A percentile compares a stretch with the other conserved stretches of the same genome.
These are phyloP conservation scores for Anser cygnoides DNA, from an alignment of 2,113 vertebrate species.

Conservation along the genomic window DNA sequence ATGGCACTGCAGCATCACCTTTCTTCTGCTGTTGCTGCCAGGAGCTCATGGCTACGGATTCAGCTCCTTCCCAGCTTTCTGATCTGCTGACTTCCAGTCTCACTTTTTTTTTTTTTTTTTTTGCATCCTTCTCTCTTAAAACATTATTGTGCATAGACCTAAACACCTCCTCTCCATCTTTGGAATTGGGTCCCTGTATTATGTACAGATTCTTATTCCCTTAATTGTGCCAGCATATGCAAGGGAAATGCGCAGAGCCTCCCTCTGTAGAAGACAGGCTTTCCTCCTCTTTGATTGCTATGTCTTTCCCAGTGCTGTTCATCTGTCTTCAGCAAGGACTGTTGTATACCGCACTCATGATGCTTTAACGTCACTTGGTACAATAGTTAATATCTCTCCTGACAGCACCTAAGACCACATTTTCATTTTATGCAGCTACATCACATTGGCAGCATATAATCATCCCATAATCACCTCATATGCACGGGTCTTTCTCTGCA, in stretches of 20 bases:
- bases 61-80: not conserved
- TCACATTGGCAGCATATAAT: conserved; percentile 7
- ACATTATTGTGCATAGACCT: accelerated
- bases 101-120: not conserved
- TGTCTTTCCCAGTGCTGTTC: not conserved
- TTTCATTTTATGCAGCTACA: conserved; percentile 22
- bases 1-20: conserved; percentile 37
- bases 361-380: not conserved
- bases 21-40: not conserved
- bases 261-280: accelerated
- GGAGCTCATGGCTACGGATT: accelerated
- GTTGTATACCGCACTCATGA: not conserved
- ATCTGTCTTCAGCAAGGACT: not conserved
- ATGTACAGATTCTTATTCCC: accelerated
- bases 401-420: not conserved
- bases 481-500: conserved; percentile 7
- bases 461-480: conserved; percentile 21
- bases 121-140: not conserved
- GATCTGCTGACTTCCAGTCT: not conserved
- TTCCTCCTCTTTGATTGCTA: not conserved
- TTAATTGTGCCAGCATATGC: accelerated
- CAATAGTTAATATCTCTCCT: not conserved
- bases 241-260: not conserved
- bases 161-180: not conserved
- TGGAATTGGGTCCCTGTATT: not conserved